These are phyloP conservation scores for Gila orcuttii DNA, from an alignment of 2,113 vertebrate species.

Conservation along the genomic window DNA sequence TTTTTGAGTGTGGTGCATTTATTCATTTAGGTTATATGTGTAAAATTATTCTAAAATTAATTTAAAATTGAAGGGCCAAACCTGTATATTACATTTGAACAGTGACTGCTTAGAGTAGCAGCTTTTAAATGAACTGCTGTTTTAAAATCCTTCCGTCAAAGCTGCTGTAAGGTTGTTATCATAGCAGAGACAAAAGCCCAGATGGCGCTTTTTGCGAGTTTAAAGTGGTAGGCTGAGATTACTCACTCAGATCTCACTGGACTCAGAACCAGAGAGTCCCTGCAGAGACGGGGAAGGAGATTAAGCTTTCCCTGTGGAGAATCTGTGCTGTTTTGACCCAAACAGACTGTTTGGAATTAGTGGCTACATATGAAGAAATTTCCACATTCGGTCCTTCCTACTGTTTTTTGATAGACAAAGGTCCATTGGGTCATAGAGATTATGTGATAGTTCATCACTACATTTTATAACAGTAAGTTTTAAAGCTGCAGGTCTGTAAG, in stretches of 20 bases:
- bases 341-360: constrained; percentile 30
- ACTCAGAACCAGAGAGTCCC: constrained; percentile 34
- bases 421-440: not conserved
- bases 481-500: not conserved
- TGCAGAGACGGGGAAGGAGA: constrained; percentile 15
- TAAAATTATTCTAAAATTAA: not conserved
- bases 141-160: constrained; percentile 9
- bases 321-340: constrained; percentile 23
- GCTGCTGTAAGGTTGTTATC: constrained; percentile 26
- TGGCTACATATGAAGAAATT: not conserved
- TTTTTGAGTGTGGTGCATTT: not conserved
- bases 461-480: not conserved
- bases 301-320: constrained; percentile 38
- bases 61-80: not conserved
- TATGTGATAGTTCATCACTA: not conserved
- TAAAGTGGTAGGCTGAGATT: constrained; percentile 34
- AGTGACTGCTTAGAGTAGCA: not conserved
- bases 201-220: constrained; percentile 29
- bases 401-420: not conserved
- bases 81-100: not conserved
- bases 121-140: constrained; percentile 1
- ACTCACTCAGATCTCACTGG: constrained; percentile 30
- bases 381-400: not conserved
- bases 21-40: not conserved
- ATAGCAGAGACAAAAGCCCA: constrained; percentile 29